phyloP scores from a whole-genome alignment of 2,797 vertebrate species.

The Gobionotothen gibberifrons region DNA sequence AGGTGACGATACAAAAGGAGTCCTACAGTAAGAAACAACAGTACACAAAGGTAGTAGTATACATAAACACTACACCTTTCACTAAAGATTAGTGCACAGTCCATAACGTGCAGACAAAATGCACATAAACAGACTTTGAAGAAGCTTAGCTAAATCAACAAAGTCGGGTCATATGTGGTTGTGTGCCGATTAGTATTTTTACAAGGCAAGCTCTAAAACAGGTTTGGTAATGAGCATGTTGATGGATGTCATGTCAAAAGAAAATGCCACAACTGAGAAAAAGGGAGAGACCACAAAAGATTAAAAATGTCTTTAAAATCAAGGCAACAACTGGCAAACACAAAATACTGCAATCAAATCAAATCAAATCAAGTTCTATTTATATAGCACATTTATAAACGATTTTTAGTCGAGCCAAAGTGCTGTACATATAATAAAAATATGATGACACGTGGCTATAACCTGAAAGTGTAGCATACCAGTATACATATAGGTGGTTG shows the following conservation, averaged over 20 bases:
- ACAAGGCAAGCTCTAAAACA: conserved; percentile 22
- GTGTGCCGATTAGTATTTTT: conserved; percentile 2
- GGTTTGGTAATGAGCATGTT: conserved; percentile 2
- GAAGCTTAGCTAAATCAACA: neutral
- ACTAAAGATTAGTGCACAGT: neutral
- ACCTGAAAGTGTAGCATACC: neutral
- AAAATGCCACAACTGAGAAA: neutral
- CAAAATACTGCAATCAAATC: neutral
- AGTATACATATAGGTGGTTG: neutral
- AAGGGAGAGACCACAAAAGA: neutral
- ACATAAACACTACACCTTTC: neutral
- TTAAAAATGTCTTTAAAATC: neutral
- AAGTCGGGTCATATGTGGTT: conserved; percentile 5
- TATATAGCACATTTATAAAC: too few species aligned
- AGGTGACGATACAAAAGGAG: neutral
- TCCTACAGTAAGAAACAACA: neutral
- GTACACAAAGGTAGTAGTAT: neutral
- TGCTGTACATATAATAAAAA: too few species aligned
- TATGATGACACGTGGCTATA: neutral
- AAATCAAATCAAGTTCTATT: too few species aligned
- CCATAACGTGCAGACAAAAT: conserved; percentile 3
- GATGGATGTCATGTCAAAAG: conserved; percentile 4
- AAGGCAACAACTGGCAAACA: neutral
- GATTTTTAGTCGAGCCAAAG: too few species aligned
- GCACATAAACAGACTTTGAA: neutral